Conservation (phyloP, 1,140 invertebrate genomes). For the Vollenhovia emeryi region DNA sequence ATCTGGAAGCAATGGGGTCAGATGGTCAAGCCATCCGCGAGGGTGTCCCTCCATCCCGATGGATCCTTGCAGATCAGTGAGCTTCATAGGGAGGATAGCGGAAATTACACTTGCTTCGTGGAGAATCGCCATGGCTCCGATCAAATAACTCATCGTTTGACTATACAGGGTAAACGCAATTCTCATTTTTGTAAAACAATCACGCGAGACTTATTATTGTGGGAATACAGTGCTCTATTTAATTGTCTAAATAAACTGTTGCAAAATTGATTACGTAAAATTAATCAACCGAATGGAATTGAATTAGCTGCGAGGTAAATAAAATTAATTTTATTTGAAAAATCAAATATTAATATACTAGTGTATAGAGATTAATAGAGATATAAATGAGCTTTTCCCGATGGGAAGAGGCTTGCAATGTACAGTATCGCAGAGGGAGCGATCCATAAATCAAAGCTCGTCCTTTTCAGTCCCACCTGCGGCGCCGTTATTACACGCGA, state of each 20-base stretch:
- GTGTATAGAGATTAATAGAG: neutral
- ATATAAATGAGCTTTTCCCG: neutral
- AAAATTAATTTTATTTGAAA: neutral
- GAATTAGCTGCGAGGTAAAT: neutral
- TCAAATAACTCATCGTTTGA: slow-evolving; percentile 91
- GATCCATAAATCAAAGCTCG: slow-evolving; percentile 29
- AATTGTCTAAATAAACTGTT: neutral
- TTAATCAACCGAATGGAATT: neutral
- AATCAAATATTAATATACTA: neutral
- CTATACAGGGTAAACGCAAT: slow-evolving; percentile 87
- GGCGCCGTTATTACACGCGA: slow-evolving; percentile 85
- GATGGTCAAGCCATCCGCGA: slow-evolving; percentile 89
- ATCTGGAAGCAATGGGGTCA: slow-evolving; percentile 91
- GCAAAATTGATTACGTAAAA: neutral
- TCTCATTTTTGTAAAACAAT: neutral
- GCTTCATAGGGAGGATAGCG: slow-evolving; percentile 92
- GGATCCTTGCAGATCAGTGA: slow-evolving; percentile 91
- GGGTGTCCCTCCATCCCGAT: slow-evolving; percentile 88
- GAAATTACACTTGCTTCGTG: slow-evolving; percentile 96
- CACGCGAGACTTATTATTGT: neutral
- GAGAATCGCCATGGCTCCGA: slow-evolving; percentile 94
- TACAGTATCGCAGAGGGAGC: neutral
- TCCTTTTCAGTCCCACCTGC: slow-evolving; percentile 85
- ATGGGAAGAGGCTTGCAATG: neutral
- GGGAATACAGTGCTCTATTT: neutral